Conservation (phyloP, 2,113 vertebrate genomes). For the Salminus brasiliensis region DNA sequence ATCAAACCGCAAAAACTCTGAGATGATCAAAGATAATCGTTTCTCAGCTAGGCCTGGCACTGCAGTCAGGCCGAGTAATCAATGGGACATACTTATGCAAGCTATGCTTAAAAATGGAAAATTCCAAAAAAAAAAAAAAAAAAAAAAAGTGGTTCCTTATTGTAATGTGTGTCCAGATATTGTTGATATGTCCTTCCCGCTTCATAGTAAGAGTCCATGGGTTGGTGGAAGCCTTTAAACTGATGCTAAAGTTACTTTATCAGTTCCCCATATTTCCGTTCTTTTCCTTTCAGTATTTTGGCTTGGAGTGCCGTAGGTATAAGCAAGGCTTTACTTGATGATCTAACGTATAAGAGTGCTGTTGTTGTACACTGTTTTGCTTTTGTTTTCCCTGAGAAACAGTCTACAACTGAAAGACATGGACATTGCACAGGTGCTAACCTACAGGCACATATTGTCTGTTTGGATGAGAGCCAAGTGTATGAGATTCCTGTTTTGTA, state of each 20-base stretch:
- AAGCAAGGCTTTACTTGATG: not conserved
- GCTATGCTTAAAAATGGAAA: slow-evolving; percentile 22
- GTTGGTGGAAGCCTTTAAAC: no score
- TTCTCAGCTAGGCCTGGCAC: slow-evolving; percentile 53
- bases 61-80: slow-evolving; percentile 47
- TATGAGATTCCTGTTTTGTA: slow-evolving; percentile 5
- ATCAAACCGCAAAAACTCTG: slow-evolving; percentile 60
- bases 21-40: slow-evolving; percentile 64
- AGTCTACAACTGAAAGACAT: slow-evolving; percentile 12
- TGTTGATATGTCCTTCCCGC: no score
- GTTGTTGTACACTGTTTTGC: not conserved
- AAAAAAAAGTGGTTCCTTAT: no score
- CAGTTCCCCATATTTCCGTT: not conserved
- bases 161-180: no score
- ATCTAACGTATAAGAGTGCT: not conserved
- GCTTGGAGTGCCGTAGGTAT: not conserved
- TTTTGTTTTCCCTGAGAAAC: not conserved
- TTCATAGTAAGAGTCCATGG: no score
- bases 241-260: not conserved
- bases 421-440: slow-evolving; percentile 31
- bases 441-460: slow-evolving; percentile 24
- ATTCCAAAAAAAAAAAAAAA: no score
- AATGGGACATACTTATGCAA: slow-evolving; percentile 48
- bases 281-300: slow-evolving; percentile 5
- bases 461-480: not conserved